Base-by-base conservation (phyloP, 2,888 invertebrate genomes). In the Brassicogethes aeneus region DNA sequence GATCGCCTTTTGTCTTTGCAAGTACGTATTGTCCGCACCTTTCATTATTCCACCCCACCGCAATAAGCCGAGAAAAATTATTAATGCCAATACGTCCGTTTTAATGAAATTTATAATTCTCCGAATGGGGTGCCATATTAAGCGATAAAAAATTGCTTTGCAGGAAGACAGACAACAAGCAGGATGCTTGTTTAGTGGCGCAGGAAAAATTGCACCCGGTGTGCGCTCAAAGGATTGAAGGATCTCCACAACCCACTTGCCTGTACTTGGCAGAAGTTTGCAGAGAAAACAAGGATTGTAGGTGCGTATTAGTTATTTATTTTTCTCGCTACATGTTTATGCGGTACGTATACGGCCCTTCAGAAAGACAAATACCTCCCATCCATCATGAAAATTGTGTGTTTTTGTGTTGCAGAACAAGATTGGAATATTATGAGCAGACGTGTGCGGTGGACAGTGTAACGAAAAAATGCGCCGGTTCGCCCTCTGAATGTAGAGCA, bases 1-100 rank as follows among this genome's bases (percentile, higher is more conserved):
- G 69, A 85, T 91, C 56, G 92, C 91, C 53, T 91, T 91, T 71
- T 92, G 92, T 66, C 76, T 91, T 45, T 92, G 92, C 89, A 90
- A 85, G 91, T 90, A 70, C 80, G 85, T 77, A 53, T 50, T 53
- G 50, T 50, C 43, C 40, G 32, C 32, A 13, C n/a, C 8, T 30
- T 15, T 37, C 30, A 37, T 37, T 30, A 29, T 37, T 30, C 12
- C 12, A 16, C 14, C 33, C 29, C 23, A n/a, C n/a, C n/a, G 10
- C 34, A n/a, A n/a, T n/a, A n/a, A n/a, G n/a, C n/a, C n/a, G n/a
- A n/a, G n/a, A n/a, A n/a, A n/a, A n/a, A n/a, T 23, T 23, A 23
- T 23, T 23, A 23, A 23, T 23, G 5, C 5, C 23, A 23, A 7
- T 23, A 23, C 5, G 10, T 10, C 23, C 5, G 23, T 23, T 5